Conservation (phyloP, 2,113 vertebrate genomes). For the Peromyscus polionotus region DNA sequence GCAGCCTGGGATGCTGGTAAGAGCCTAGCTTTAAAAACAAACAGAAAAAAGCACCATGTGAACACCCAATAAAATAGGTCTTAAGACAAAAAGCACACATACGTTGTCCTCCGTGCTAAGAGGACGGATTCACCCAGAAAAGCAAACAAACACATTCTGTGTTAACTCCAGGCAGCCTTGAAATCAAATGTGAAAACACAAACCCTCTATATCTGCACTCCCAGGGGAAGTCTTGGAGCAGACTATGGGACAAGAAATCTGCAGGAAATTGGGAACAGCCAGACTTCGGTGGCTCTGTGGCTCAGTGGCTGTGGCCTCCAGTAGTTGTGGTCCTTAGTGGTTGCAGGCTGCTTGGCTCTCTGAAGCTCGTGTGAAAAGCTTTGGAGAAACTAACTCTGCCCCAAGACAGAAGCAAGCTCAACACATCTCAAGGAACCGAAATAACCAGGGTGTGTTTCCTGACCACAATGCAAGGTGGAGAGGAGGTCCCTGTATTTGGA, state of each 20-base stretch:
- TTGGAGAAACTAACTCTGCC: neutral
- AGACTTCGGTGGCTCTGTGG: neutral
- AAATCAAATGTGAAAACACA: neutral
- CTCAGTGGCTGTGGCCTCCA: neutral
- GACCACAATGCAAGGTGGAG: neutral
- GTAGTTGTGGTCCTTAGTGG: neutral
- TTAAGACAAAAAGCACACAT: neutral
- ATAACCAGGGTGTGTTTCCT: neutral
- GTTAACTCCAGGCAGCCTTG: neutral
- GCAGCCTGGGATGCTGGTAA: neutral
- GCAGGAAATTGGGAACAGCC: neutral
- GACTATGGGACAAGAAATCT: neutral
- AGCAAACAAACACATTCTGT: neutral
- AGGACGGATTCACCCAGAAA: neutral
- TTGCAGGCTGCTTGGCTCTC: neutral
- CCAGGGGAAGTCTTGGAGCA: neutral
- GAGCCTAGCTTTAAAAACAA: neutral
- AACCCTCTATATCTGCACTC: neutral
- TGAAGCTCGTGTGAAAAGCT: accelerated
- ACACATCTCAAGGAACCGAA: neutral
- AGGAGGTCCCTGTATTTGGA: neutral
- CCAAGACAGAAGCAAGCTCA: neutral
- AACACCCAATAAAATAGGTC: neutral
- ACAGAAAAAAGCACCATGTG: neutral
- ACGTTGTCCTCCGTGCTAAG: no score